Evolutionary conservation across 1,140 invertebrate genomes (phyloP).

Genomic region (Harlomillsia oculata): DNA sequence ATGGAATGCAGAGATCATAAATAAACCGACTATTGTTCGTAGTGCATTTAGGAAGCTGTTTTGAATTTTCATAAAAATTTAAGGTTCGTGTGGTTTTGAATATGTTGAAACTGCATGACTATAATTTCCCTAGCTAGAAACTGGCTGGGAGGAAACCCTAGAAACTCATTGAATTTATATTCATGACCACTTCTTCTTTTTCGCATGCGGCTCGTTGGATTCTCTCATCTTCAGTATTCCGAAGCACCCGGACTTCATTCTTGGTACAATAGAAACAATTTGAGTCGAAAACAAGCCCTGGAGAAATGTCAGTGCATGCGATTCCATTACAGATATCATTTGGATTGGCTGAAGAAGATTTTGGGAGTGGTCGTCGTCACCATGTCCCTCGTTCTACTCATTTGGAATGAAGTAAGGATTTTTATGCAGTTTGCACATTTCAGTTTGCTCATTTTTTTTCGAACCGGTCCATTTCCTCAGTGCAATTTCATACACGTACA

Average conservation of each 20-base stretch:
- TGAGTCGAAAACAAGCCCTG: constrained; percentile 12
- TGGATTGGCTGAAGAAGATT: constrained; percentile 29
- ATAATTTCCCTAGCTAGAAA: too few relatives aligned
- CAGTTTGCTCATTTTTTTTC: constrained; percentile 1
- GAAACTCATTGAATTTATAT: too few relatives aligned
- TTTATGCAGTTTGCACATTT: neutral
- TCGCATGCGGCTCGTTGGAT: too few relatives aligned
- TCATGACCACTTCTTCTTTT: too few relatives aligned
- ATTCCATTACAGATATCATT: constrained; percentile 26
- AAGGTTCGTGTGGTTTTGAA: too few relatives aligned
- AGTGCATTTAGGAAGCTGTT: too few relatives aligned
- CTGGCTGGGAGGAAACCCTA: too few relatives aligned
- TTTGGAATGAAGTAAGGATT: constrained; percentile 60
- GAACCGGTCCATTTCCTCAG: neutral
- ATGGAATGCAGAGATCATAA: too few relatives aligned
- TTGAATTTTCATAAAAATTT: too few relatives aligned
- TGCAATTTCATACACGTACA: neutral
- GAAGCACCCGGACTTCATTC: constrained; percentile 29
- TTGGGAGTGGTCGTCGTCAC: constrained; percentile 32
- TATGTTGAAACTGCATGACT: too few relatives aligned
- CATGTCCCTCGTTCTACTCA: constrained; percentile 46
- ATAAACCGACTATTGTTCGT: too few relatives aligned
- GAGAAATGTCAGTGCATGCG: constrained; percentile 30
- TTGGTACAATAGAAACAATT: constrained; percentile 16
- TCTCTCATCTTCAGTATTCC: constrained; percentile 35